Evolutionary conservation across 1,140 invertebrate genomes (phyloP), one percentile per base, ranked within the genome.

Genomic region (Elysia chlorotica): DNA sequence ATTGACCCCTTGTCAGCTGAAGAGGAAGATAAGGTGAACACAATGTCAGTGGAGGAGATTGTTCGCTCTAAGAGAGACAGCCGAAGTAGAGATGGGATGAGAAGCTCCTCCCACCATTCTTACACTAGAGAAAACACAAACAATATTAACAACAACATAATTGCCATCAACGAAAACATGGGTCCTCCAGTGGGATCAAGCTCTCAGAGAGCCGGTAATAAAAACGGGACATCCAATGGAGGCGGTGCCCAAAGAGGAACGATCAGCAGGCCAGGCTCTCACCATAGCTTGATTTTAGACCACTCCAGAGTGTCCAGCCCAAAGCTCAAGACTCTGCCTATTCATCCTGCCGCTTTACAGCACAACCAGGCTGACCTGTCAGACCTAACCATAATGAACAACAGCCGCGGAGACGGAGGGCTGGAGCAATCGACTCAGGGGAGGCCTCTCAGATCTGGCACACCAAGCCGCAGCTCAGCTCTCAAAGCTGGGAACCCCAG

Each of bases 21-120:
- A 30, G 80, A 82, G 10, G 79, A 82, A 38, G 70, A 74, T 10
- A 73, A 72, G 36, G 54, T 82, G 21, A 75, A 76, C 57, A 67
- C 38, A 68, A 36, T 82, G 33, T 78, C 80, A 2, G 74, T 82
- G 4, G 80, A 82, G 38, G 79, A 82, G 59, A 76, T 82, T 30
- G 68, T 82, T 54, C 74, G 74, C 35, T 59, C 54, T 65, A 3
- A 71, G 63, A 31, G 70, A 41, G 10, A 76, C 71, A 48, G 59
- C 38, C 25, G 3, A 17, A 69, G n/a, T 3, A 36, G 6, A 57
- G 67, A 36, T 35, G 5, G 3, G 2, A 38, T 37, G 35, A 21
- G 17, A 2, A 3, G 21, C 2, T 35, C 53, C 23, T 37, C 36
- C 2, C 28, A 2, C 30, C 3, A 19, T 33, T 23, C 6, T 3